Conservation (phyloP, 2,888 invertebrate genomes). For the Oligia latruncula region DNA sequence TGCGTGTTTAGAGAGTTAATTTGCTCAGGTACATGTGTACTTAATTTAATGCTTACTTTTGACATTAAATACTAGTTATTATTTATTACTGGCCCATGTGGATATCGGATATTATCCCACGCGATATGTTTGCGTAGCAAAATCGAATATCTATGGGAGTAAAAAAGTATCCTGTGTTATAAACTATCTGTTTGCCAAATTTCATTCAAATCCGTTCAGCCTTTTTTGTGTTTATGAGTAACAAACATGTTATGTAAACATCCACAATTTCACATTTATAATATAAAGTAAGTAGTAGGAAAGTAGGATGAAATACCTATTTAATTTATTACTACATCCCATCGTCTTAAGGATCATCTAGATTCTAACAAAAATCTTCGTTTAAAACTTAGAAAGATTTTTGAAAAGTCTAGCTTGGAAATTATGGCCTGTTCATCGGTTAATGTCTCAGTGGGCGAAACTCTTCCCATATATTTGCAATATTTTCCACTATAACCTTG, state of each 20-base stretch:
- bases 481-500: conserved; percentile 48
- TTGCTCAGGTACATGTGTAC: not conserved
- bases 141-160: not conserved
- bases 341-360: not conserved
- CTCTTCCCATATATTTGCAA: conserved; percentile 34
- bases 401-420: not conserved
- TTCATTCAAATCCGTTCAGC: not conserved
- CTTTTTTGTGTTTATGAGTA: not conserved
- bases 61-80: not conserved
- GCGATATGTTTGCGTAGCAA: not conserved
- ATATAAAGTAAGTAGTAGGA: too few species aligned
- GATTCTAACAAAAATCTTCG: not conserved
- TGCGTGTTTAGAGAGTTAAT: conserved; percentile 1
- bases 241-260: not conserved
- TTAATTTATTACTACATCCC: not conserved
- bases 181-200: not conserved
- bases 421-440: not conserved
- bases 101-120: not conserved
- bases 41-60: not conserved
- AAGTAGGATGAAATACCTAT: not conserved
- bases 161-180: not conserved
- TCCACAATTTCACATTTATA: not conserved
- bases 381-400: not conserved
- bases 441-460: conserved; percentile 19
- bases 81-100: not conserved